Evolutionary conservation across 2,797 vertebrate genomes (phyloP).

Genomic region (Mycteria americana): DNA sequence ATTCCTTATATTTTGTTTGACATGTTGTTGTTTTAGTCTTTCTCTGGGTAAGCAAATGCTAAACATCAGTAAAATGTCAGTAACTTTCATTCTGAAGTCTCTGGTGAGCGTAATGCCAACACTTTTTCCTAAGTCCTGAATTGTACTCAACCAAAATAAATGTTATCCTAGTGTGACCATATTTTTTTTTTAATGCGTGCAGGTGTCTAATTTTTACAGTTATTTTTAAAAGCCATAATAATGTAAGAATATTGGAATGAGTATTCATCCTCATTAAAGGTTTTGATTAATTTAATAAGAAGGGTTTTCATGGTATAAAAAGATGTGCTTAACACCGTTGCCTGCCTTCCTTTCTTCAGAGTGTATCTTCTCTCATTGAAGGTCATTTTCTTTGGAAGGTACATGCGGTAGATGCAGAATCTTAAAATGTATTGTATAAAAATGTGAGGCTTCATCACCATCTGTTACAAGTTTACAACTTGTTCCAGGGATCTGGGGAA

Average conservation of each 20-base stretch:
- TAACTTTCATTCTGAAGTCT: constrained; percentile 35
- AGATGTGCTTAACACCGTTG: constrained; percentile 27
- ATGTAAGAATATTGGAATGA: background rate
- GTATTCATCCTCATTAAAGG: constrained; percentile 44
- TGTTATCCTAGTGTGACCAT: background rate
- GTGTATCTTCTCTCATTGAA: constrained; percentile 67
- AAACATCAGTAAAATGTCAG: constrained; percentile 68
- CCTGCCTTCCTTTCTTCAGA: constrained; percentile 17
- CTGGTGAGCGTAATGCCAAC: constrained; percentile 12
- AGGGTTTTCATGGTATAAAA: constrained; percentile 42
- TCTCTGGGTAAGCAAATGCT: constrained; percentile 63
- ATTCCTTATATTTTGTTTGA: constrained; percentile 59
- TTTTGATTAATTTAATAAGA: constrained; percentile 53
- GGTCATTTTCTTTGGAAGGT: constrained; percentile 76
- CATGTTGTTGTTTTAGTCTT: constrained; percentile 61
- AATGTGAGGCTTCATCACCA: constrained; percentile 76
- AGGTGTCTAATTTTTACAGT: constrained; percentile 41
- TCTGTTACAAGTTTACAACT: constrained; percentile 79
- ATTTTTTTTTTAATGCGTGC: background rate
- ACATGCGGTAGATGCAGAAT: constrained; percentile 69
- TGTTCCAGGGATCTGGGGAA: constrained; percentile 75
- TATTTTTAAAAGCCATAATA: constrained; percentile 22
- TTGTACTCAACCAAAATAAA: constrained; percentile 49
- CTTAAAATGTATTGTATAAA: constrained; percentile 76
- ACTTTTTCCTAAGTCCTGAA: constrained; percentile 53